A percentile compares a stretch with the other conserved stretches of the same genome.
These are phyloP conservation scores for Kryptolebias marmoratus DNA, from an alignment of 2,113 vertebrate species.

Conservation along the genomic window DNA sequence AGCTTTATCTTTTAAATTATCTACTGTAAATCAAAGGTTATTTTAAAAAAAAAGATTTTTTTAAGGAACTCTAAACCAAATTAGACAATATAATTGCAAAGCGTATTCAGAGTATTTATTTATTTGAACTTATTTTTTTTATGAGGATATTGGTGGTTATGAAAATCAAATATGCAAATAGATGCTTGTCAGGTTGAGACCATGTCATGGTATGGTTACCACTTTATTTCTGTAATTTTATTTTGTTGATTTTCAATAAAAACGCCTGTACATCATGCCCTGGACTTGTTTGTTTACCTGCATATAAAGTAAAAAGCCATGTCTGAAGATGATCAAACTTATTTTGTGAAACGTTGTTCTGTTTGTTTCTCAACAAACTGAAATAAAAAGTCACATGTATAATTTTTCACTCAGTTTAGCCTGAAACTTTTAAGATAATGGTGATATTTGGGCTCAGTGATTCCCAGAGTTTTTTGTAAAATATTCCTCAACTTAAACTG, in stretches of 20 bases:
- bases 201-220: slow-evolving; percentile 25
- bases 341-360: too few relatives aligned
- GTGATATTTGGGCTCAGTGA: too few relatives aligned
- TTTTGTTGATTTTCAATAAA: slow-evolving; percentile 56
- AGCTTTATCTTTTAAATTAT: background rate
- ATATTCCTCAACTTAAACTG: too few relatives aligned
- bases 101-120: slow-evolving; percentile 48
- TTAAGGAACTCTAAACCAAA: background rate
- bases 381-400: too few relatives aligned
- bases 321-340: too few relatives aligned
- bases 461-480: too few relatives aligned
- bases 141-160: background rate
- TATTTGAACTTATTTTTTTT: slow-evolving; percentile 34
- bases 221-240: slow-evolving; percentile 25
- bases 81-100: background rate
- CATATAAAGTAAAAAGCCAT: too few relatives aligned
- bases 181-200: slow-evolving; percentile 33
- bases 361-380: too few relatives aligned
- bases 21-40: background rate
- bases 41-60: background rate
- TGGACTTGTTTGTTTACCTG: too few relatives aligned
- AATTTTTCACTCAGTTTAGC: too few relatives aligned
- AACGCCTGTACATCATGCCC: slow-evolving; percentile 19
- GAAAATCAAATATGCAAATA: slow-evolving; percentile 45
- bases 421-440: too few relatives aligned